phyloP scores from a whole-genome alignment of 2,888 invertebrate genomes.

The Marronus borbonicus region DNA sequence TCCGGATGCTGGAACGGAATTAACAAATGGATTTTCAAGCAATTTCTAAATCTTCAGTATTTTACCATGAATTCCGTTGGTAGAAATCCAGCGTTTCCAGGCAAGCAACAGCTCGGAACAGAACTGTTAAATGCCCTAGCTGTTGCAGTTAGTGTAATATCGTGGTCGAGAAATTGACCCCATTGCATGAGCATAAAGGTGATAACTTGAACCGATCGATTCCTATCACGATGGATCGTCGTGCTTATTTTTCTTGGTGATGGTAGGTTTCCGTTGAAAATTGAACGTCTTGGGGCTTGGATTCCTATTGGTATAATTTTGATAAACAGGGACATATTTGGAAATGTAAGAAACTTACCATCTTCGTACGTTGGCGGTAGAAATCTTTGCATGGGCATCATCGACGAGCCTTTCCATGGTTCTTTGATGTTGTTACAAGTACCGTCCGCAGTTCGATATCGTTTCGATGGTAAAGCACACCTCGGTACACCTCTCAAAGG shows the following conservation, averaged over 20 bases:
- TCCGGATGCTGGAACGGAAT: constrained; percentile 81
- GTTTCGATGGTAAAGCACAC: constrained; percentile 80
- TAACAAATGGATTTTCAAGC: neutral
- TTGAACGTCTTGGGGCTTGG: constrained; percentile 74
- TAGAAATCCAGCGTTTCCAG: constrained; percentile 75
- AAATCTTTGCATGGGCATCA: constrained; percentile 87
- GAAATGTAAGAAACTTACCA: constrained; percentile 70
- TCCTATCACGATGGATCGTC: constrained; percentile 77
- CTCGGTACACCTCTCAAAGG: constrained; percentile 79
- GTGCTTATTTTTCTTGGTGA: constrained; percentile 85
- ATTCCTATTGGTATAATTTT: constrained; percentile 62
- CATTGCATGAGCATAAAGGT: constrained; percentile 91
- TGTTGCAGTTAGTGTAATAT: constrained; percentile 85
- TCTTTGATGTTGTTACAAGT: constrained; percentile 89
- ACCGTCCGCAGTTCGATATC: constrained; percentile 90
- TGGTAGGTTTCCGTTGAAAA: constrained; percentile 77
- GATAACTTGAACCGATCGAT: constrained; percentile 78
- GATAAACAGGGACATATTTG: neutral
- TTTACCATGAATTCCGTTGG: constrained; percentile 77
- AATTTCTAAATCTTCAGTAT: constrained; percentile 56
- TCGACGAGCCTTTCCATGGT: constrained; percentile 86
- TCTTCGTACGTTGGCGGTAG: constrained; percentile 88
- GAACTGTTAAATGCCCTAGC: constrained; percentile 85
- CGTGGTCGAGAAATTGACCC: constrained; percentile 94
- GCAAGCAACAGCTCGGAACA: constrained; percentile 83